Conservation (phyloP, 2,888 invertebrate genomes). For the Imbricaverruca yamaguchii region DNA sequence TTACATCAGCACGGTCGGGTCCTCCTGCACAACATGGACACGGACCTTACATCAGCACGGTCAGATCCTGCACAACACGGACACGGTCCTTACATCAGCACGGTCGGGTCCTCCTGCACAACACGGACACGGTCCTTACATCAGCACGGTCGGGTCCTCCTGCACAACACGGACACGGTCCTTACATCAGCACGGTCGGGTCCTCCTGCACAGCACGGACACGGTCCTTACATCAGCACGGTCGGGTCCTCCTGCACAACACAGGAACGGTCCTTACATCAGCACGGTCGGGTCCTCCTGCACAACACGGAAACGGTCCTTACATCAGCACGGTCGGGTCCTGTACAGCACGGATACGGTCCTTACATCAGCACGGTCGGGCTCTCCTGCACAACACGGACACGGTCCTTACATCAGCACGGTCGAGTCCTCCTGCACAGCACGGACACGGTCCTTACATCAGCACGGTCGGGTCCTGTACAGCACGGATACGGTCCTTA, state of each 20-base stretch:
- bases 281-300: conserved; percentile 35
- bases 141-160: conserved; percentile 36
- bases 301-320: too few relatives aligned
- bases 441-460: too few relatives aligned
- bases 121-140: too few relatives aligned
- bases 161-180: conserved; percentile 1
- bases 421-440: conserved; percentile 32
- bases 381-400: conserved; percentile 26
- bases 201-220: conserved; percentile 26
- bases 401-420: conserved; percentile 33
- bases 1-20: conserved; percentile 35
- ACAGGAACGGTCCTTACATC: conserved; percentile 19
- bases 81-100: conserved; percentile 30
- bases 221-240: conserved; percentile 34
- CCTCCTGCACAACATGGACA: conserved; percentile 24
- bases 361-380: conserved; percentile 35
- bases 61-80: conserved; percentile 26
- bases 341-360: not conserved
- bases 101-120: conserved; percentile 34
- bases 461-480: conserved; percentile 35
- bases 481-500: too few relatives aligned
- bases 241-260: conserved; percentile 29
- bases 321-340: conserved; percentile 35
- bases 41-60: conserved; percentile 34
- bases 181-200: conserved; percentile 35